Evolutionary conservation across 2,797 vertebrate species (phyloP).

Genomic region (Zonotrichia albicollis): DNA sequence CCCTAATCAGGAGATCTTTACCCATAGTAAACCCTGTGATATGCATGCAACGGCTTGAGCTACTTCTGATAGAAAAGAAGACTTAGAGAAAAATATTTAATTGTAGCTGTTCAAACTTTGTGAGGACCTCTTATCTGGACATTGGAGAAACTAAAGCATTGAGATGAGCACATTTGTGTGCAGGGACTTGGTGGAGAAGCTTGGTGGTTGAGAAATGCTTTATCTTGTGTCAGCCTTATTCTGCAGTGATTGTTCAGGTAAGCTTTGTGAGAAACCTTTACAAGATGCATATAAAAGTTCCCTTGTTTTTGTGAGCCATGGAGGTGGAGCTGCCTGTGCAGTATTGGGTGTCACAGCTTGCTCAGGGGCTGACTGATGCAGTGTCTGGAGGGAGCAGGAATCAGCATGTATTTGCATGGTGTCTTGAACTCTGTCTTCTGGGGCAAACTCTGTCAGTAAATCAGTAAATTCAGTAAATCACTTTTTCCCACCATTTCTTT

Average conservation of each 20-base stretch:
- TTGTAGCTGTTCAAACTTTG: background rate
- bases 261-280: background rate
- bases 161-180: accelerated
- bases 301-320: background rate
- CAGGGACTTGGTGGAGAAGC: background rate
- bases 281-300: accelerated
- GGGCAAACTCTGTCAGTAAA: background rate
- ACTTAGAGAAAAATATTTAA: background rate
- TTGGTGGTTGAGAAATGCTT: background rate
- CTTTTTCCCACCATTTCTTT: background rate
- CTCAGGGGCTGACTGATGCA: background rate
- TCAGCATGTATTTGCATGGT: background rate
- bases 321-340: background rate
- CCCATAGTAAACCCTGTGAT: background rate
- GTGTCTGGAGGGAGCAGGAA: background rate
- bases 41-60: background rate
- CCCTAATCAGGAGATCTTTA: background rate
- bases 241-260: background rate
- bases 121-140: background rate
- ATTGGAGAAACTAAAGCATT: background rate
- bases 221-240: background rate
- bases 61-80: background rate
- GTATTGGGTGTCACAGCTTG: accelerated
- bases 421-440: background rate
- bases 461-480: background rate